Percentiles rank a stretch among this genome's conserved stretches.
Conservation (phyloP, 2,797 vertebrate species). For the Sorex maritimensis region DNA sequence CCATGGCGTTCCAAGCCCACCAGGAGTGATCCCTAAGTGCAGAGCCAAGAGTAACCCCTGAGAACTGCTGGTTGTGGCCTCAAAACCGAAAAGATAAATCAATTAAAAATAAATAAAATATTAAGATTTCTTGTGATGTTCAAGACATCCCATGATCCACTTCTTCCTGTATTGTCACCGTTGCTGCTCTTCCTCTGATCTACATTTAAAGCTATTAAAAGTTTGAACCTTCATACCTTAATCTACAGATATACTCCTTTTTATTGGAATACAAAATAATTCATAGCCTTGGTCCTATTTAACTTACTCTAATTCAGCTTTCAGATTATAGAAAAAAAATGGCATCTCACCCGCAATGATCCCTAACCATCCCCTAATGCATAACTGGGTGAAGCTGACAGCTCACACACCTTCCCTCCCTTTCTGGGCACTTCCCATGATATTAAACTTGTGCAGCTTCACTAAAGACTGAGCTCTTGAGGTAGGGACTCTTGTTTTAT, state of each 20-base stretch:
- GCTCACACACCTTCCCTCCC: rapidly evolving
- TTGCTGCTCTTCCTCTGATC: not conserved
- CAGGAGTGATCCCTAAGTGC: too few relatives aligned
- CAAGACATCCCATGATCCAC: too few relatives aligned
- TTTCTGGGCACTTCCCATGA: not conserved
- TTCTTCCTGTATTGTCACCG: not conserved
- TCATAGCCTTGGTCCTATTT: not conserved
- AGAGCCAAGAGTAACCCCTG: too few relatives aligned
- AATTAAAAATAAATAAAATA: too few relatives aligned
- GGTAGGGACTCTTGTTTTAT: too few relatives aligned
- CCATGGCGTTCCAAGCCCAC: too few relatives aligned
- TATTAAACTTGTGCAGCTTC: not conserved
- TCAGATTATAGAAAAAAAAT: not conserved
- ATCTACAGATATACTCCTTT: not conserved
- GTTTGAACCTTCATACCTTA: not conserved
- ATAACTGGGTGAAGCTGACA: too few relatives aligned
- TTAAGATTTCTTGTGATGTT: too few relatives aligned
- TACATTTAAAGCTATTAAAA: not conserved
- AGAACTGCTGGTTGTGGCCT: too few relatives aligned
- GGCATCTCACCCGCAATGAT: not conserved
- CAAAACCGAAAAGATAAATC: too few relatives aligned
- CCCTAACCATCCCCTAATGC: not conserved
- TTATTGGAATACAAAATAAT: not conserved
- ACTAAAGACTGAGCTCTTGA: not conserved
- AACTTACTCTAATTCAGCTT: not conserved